Evolutionary conservation across 2,113 vertebrate genomes (phyloP).

Genomic region (Baryphthengus martii): DNA sequence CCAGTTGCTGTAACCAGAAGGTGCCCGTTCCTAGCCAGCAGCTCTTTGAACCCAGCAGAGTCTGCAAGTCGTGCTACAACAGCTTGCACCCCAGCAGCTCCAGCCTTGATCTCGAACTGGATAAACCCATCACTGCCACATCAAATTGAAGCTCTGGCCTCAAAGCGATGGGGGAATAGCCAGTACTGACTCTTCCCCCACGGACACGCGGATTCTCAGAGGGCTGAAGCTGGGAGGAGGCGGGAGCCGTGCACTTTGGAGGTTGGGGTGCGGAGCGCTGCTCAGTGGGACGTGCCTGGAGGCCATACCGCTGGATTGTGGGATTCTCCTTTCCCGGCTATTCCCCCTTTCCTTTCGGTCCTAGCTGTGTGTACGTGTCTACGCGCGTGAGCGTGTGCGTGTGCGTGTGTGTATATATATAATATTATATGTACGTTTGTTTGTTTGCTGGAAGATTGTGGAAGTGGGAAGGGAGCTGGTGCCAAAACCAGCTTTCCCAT

Average conservation of each 20-base stretch:
- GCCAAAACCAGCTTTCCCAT: neutral
- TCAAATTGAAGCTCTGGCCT: slow-evolving; percentile 80
- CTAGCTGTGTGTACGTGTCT: slow-evolving; percentile 31
- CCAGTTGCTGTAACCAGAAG: slow-evolving; percentile 98
- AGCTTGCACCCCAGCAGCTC: slow-evolving; percentile 80
- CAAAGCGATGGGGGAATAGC: slow-evolving; percentile 21
- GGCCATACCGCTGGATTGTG: slow-evolving; percentile 57
- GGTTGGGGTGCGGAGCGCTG: neutral
- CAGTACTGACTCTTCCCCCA: neutral
- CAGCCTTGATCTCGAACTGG: slow-evolving; percentile 87
- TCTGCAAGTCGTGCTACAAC: slow-evolving; percentile 92
- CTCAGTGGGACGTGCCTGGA: slow-evolving; percentile 22
- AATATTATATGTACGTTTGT: slow-evolving; percentile 33
- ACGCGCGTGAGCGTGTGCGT: slow-evolving; percentile 9
- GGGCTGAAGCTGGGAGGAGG: slow-evolving; percentile 10
- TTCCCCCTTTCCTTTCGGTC: slow-evolving; percentile 24
- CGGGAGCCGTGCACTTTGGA: slow-evolving; percentile 46
- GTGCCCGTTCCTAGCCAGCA: slow-evolving; percentile 97
- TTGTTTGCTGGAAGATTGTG: slow-evolving; percentile 25
- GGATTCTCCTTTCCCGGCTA: slow-evolving; percentile 21
- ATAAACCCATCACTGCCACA: slow-evolving; percentile 91
- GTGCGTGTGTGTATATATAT: neutral
- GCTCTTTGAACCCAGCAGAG: slow-evolving; percentile 93
- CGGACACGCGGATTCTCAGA: neutral
- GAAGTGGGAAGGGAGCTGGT: slow-evolving; percentile 13